Base-by-base conservation (phyloP, 2,888 invertebrate genomes). In the Clepsis dumicolana region DNA sequence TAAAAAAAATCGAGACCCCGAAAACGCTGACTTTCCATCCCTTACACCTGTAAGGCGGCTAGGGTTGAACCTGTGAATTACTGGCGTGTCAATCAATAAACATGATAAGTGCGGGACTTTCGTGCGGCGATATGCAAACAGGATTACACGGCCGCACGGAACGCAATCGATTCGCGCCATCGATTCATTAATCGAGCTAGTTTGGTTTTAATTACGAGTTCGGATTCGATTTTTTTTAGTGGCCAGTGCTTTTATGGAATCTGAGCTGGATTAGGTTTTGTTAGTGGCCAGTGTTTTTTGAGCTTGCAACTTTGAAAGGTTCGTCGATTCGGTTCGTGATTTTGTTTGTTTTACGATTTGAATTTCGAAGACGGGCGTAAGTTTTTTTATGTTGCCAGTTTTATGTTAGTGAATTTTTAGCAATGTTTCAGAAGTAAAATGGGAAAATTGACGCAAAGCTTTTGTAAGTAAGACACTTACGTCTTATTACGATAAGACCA, bases 11-110 rank as follows among this genome's bases (percentile, higher is more conserved):
- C 10, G 32, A 8, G 7, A 32, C 3, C n/a, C 38, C n/a, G 10
- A 56, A 32, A 21, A 35, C 86, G 87, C 87, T 75, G 1, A 0
- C 7, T 69, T 72, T 76, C 72, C 73, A 44, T 74, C 64, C 65
- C 78, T 79, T 70, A 48, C 5, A n/a, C 74, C 64, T 7, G 48
- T 38, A 65, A 74, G 77, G 76, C 80, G 79, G 74, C 80, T 80
- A 76, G 82, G 84, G 83, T 83, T 80, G 83, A 82, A 87, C 82
- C 85, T 84, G 83, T 90, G 91, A 93, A 89, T 90, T 93, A 92
- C 87, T 87, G 85, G 88, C 90, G 89, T 92, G 93, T 93, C 93
- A 93, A 94, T 94, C 93, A 93, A 93, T 93, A 93, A 92, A 91
- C 92, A 90, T 91, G 91, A 93, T 93, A 93, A 92, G 92, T 91